phyloP scores from a whole-genome alignment of 2,888 invertebrate species.

The Cephus spinipes region DNA sequence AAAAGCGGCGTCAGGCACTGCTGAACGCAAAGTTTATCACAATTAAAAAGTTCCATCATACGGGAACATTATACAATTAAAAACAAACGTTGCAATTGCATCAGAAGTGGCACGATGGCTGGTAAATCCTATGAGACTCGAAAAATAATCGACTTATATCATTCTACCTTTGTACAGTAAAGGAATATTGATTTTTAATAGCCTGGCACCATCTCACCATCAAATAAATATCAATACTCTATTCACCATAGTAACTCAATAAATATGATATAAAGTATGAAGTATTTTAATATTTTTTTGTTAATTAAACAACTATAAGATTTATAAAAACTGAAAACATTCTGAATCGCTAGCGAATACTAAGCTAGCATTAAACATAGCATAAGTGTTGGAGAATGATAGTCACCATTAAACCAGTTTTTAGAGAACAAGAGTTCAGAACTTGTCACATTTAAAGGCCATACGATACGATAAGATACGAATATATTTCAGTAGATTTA shows the following conservation, averaged over 20 bases:
- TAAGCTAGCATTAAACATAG: slow-evolving; percentile 42
- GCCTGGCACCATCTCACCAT: neutral
- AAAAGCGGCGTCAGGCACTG: neutral
- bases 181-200: neutral
- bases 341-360: slow-evolving; percentile 7
- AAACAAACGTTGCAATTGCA: neutral
- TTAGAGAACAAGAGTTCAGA: neutral
- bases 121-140: neutral
- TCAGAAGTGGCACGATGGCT: neutral
- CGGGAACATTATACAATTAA: neutral
- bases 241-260: neutral
- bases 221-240: neutral
- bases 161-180: neutral
- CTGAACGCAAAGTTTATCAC: neutral
- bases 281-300: neutral
- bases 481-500: neutral
- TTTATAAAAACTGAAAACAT: neutral
- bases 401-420: slow-evolving; percentile 21
- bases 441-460: neutral
- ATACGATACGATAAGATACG: neutral
- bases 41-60: neutral
- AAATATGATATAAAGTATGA: neutral
- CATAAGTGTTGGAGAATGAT: slow-evolving; percentile 20
- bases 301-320: neutral
- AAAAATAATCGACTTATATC: neutral